These are phyloP conservation scores for Helarctos malayanus DNA, from an alignment of 2,797 vertebrate species.

Conservation along the genomic window DNA sequence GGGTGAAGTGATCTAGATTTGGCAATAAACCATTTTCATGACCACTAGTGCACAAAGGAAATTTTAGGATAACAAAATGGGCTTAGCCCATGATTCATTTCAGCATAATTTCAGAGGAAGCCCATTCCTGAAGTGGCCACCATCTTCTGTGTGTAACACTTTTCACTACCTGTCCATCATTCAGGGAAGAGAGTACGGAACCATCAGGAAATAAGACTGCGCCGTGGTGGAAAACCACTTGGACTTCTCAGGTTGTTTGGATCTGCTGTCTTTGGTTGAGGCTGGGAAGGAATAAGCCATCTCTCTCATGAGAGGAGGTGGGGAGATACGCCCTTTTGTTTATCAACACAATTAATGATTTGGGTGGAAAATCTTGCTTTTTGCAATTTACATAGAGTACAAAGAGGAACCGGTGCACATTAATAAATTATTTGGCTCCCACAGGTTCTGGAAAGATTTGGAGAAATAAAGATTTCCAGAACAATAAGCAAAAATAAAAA, in stretches of 20 bases:
- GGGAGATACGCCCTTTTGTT: not conserved
- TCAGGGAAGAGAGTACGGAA: not conserved
- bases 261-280: constrained; percentile 9
- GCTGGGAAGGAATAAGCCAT: not conserved
- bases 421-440: constrained; percentile 52
- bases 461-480: constrained; percentile 22
- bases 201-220: not conserved
- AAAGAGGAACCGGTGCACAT: not conserved
- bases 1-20: not conserved
- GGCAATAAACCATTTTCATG: constrained; percentile 65
- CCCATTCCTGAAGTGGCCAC: not conserved
- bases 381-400: constrained; percentile 31
- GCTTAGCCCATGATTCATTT: constrained; percentile 44
- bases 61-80: constrained; percentile 57
- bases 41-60: constrained; percentile 47
- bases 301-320: not conserved
- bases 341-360: not conserved
- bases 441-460: constrained; percentile 31
- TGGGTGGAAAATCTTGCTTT: constrained; percentile 41
- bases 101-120: constrained; percentile 63
- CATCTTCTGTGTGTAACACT: not conserved
- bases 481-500: constrained; percentile 57
- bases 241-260: not conserved
- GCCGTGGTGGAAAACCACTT: not conserved
- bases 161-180: constrained; percentile 11